Evolutionary conservation across 1,140 invertebrate genomes (phyloP).

Genomic region (Cydia amplana): DNA sequence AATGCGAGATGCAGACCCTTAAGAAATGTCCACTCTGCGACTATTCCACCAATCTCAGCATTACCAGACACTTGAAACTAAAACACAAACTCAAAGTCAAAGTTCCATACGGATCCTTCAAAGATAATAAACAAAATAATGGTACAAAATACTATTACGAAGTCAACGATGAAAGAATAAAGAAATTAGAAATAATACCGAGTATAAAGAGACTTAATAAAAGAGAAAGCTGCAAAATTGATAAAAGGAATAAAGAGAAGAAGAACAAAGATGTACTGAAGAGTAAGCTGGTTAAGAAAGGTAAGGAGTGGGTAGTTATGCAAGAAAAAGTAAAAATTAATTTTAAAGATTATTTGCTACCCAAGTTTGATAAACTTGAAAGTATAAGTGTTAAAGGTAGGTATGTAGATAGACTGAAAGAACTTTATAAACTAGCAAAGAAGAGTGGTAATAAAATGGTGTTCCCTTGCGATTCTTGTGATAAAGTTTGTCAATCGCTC

Average conservation of each 20-base stretch:
- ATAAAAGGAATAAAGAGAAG: conserved; percentile 47
- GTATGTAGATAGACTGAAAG: conserved; percentile 51
- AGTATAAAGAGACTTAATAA: conserved; percentile 61
- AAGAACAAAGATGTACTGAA: conserved; percentile 49
- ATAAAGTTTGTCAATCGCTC: conserved; percentile 61
- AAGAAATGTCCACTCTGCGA: conserved; percentile 66
- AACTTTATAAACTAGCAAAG: conserved; percentile 46
- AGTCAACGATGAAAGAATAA: conserved; percentile 39
- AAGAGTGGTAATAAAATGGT: conserved; percentile 53
- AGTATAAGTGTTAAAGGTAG: conserved; percentile 37
- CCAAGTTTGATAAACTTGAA: conserved; percentile 42
- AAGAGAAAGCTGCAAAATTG: conserved; percentile 50
- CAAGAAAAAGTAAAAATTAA: conserved; percentile 45
- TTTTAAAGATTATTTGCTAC: conserved; percentile 44
- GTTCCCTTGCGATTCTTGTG: conserved; percentile 60
- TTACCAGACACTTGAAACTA: conserved; percentile 46
- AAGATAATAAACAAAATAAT: conserved; percentile 46
- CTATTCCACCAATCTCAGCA: conserved; percentile 48
- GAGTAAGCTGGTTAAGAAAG: conserved; percentile 61
- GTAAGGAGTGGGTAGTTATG: conserved; percentile 59
- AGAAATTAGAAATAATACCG: conserved; percentile 59
- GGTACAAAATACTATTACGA: conserved; percentile 55
- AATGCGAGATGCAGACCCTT: conserved; percentile 52
- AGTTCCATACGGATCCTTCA: conserved; percentile 40
- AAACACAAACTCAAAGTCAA: conserved; percentile 52